Conservation (phyloP, 2,113 vertebrate genomes). For the Oncorhynchus clarkii region DNA sequence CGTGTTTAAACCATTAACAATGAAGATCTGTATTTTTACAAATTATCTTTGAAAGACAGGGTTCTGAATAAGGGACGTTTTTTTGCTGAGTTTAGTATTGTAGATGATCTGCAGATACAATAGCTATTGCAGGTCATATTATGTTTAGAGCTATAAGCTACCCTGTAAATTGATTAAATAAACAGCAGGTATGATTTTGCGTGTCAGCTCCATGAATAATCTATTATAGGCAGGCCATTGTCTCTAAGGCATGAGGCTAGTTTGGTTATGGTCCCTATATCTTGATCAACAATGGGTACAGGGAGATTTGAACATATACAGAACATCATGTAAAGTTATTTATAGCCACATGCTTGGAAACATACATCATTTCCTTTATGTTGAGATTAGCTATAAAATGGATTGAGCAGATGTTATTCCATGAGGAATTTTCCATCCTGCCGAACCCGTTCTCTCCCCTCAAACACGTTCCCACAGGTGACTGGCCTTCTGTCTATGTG, state of each 20-base stretch:
- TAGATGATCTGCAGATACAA: background rate
- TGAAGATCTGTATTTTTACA: too few species aligned
- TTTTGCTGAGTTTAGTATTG: background rate
- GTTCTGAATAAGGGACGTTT: too few species aligned
- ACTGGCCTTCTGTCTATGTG: background rate
- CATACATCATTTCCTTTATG: conserved; percentile 53
- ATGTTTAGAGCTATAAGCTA: background rate
- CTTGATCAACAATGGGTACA: conserved; percentile 43
- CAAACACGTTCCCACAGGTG: background rate
- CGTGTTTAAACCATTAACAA: too few species aligned
- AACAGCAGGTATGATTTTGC: conserved; percentile 41
- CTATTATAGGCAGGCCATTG: conserved; percentile 19
- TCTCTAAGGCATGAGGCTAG: conserved; percentile 11
- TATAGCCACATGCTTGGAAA: conserved; percentile 18
- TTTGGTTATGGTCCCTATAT: conserved; percentile 22
- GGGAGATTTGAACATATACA: conserved; percentile 22
- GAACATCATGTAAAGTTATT: conserved; percentile 29
- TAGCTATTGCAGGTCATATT: background rate
- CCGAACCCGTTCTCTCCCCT: background rate
- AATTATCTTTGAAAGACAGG: too few species aligned
- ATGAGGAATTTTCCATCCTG: background rate
- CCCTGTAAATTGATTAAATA: conserved; percentile 18
- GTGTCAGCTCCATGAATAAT: conserved; percentile 22
- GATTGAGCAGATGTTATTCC: conserved; percentile 57
- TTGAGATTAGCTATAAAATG: conserved; percentile 30